Evolutionary conservation across 2,888 invertebrate genomes (phyloP), one percentile per base, ranked within the genome.

Genomic region (Amblyteles armatorius): DNA sequence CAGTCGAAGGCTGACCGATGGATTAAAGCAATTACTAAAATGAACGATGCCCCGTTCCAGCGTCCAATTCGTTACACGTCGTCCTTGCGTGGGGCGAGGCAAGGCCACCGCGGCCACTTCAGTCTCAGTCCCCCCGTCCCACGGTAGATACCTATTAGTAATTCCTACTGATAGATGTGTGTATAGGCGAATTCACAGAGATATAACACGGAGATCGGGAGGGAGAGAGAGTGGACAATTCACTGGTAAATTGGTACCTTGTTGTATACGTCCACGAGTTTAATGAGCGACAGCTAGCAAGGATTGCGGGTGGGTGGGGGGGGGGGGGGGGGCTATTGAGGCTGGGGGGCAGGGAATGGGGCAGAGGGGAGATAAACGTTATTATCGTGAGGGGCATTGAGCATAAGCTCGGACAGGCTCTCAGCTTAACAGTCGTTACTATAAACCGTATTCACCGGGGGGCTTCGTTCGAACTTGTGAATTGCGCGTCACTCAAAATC

Each of bases 401-500:
- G 65, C 72, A 33, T 52, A 16, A 36, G 67, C 63, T 63, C 19
- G 29, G 57, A 55, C 69, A 48, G 44, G 40, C 44, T 48, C 67
- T 52, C 76, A 40, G 50, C 50, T 71, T 52, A 44, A 63, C 79
- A 79, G 44, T 78, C 57, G 48, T 26, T 71, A 79, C 55, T 26
- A 52, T 65, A 76, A 63, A 36, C 67, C n/a, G 19, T 57, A 22
- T 13, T 13, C 57, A 26, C 11, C 36, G 44, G 60, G 55, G 55
- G 26, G 63, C 60, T 48, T 67, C 67, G 67, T 65, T 71, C 67
- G 74, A 74, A 74, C 36, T 69, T 48, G 74, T 50, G 16, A 52
- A 40, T 76, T 48, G 55, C 79, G 65, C 82, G 73, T 79, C 76
- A 79, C 67, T 82, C 67, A 68, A 79, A 73, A 68, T 79, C 76